Evolutionary conservation across 2,888 invertebrate genomes (phyloP).

Genomic region (Tinea pellionella): DNA sequence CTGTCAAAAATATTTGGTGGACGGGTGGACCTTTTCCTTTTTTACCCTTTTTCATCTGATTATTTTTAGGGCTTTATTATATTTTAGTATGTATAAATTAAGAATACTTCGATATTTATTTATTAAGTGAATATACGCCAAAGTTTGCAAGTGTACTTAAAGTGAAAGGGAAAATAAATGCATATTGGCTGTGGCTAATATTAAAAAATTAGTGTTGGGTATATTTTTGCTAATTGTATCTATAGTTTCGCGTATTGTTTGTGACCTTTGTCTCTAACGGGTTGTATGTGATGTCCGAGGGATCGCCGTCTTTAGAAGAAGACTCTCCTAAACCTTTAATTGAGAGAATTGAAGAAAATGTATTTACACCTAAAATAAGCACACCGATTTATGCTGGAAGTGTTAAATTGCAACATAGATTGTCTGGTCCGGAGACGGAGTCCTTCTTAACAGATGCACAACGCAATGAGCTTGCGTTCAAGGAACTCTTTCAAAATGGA

Average conservation of each 20-base stretch:
- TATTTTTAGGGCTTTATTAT: too few species aligned
- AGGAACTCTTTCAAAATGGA: constrained; percentile 54
- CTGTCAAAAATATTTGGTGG: too few species aligned
- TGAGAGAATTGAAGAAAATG: constrained; percentile 50
- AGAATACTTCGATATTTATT: too few species aligned
- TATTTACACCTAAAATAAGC: constrained; percentile 57
- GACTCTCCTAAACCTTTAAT: constrained; percentile 54
- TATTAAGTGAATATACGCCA: too few species aligned
- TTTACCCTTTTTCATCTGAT: too few species aligned
- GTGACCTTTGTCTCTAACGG: background rate
- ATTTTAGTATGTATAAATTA: too few species aligned
- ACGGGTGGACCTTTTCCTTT: too few species aligned
- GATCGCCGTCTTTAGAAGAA: constrained; percentile 63
- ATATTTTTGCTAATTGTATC: too few species aligned
- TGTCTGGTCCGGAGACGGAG: constrained; percentile 45
- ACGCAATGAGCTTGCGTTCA: constrained; percentile 55
- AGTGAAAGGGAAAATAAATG: too few species aligned
- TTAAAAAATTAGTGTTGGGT: too few species aligned
- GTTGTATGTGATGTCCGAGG: constrained; percentile 61
- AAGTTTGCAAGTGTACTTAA: too few species aligned
- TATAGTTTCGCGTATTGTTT: background rate
- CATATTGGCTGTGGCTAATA: too few species aligned
- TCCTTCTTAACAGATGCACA: constrained; percentile 52
- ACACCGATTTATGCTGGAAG: constrained; percentile 54
- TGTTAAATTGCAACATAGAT: constrained; percentile 49